Base-by-base conservation (phyloP, 2,113 vertebrate genomes). In the Calyptommatus sinebrachiatus region DNA sequence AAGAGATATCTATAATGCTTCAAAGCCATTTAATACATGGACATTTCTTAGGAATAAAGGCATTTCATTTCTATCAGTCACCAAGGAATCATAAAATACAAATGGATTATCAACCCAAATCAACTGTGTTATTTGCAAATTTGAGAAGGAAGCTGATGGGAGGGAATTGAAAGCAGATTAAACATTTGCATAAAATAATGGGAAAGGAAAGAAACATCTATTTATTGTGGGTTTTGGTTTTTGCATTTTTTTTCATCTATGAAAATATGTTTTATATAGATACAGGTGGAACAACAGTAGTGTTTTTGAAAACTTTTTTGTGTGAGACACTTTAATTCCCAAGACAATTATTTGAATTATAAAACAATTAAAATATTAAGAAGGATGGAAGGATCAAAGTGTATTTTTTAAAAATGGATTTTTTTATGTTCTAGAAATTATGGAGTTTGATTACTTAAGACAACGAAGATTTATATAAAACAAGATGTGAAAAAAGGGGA, bases 11-110 rank as follows among this genome's bases (percentile, higher is more conserved):
- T 18, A 77, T 66, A 86, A 50, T 57, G 6, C 11, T 89, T 84
- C 53, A 85, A 77, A 88, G 53, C 1, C 18, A 85, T 46, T 87
- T 88, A 80, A 85, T 41, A 76, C 65, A 73, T 69, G 31, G 61
- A 7, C 8, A 61, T 60, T 78, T 82, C n/a, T 69, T 78, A 35
- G 31, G 10, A 20, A 83, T 73, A 78, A 91, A 81, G 72, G 50
- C 63, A 31, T 60, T 46, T 84, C n/a, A 77, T 78, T 85, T 88
- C 5, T 74, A 8, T 84, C 35, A 80, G 0, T 84, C 57, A 84
- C 4, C 4, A 31, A 61, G 48, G 77, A 81, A 71, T 75, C 66
- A 74, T 73, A 70, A 66, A 29, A 82, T 74, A 9, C 20, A 57
- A 35, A 83, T 63, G 16, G 71, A 85, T 80, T 87, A 81, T 80